Base-by-base conservation (phyloP, 2,888 invertebrate species). In the Pycnomerus fuliginosus region DNA sequence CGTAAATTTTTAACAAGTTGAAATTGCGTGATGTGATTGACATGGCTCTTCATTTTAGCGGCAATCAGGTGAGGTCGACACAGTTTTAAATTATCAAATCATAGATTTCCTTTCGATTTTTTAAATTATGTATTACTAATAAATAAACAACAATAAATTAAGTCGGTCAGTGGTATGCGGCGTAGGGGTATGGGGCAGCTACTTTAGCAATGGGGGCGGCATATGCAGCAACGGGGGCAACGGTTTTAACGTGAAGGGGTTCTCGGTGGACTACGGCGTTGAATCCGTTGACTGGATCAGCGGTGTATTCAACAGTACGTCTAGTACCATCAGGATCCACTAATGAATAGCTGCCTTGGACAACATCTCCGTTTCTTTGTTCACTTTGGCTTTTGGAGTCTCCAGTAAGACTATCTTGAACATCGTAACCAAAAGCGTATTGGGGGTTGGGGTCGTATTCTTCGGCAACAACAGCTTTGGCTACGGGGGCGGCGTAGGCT, bases 211-310 rank as follows among this genome's bases (percentile, higher is more conserved):
- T 47, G 22, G 55, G 52, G 14, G 44, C 31, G 10, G 25, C 42
- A 12, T 28, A 13, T 3, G 20, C 33, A 4, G 39, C 32, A 11
- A 38, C 46, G 12, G 52, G 44, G 14, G 13, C 74, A 1, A 71
- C 72, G 0, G 74, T 74, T 54, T 75, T 76, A 1, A 71, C 71
- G 52, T 61, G 58, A 10, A 38, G 3, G 1, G 82, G 80, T 53
- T 80, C 80, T 56, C 77, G 78, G 69, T 78, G 80, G 1, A 83
- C 82, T 28, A 81, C 77, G 4, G 81, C 82, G 68, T 81, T 81
- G 71, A 82, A 82, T 1, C 81, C 81, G 54, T 80, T 78, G 37
- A 76, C 72, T 16, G 80, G 78, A 61, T 81, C 81, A 12, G 81
- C 80, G 20, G 74, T 73, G 64, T 78, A 78, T 55, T 77, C 75